Evolutionary conservation across 2,797 vertebrate genomes (phyloP), one percentile per base, ranked within the genome.

Genomic region (Rhadinocentrus ornatus): DNA sequence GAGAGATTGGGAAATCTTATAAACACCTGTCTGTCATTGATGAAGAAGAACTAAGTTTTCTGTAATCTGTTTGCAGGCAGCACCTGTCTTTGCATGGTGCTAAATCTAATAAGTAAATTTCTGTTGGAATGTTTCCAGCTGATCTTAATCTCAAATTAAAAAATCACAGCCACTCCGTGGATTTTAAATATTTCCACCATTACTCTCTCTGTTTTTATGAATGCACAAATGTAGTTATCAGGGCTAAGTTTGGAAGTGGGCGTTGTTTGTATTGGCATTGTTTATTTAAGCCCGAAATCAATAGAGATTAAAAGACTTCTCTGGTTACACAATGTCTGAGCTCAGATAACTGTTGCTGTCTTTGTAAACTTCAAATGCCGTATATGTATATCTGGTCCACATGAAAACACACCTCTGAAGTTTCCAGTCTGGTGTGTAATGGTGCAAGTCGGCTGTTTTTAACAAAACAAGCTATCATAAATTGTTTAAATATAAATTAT

Each of bases 221-320:
- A 12, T 11, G 2, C 4, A 29, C 16, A 15, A 22, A 9, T 61
- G 0, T 48, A 15, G 37, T 64, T 22, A 61, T 55, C 20, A 12
- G 54, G 9, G 37, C 13, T 66, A 6, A 3, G 50, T 61, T 60
- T 61, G 41, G 24, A 20, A 0, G 18, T 12, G 13, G 5, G 1
- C 8, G 39, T 32, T 86, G 53, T 86, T 85, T 88, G 76, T 54
- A 83, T 80, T 63, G 15, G 46, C 63, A 27, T 71, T 85, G 52
- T 84, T 82, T 76, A 73, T 82, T 68, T 69, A 62, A 48, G 37
- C 22, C 34, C 78, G 2, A 55, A 63, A 85, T 91, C 84, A 77
- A 86, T 88, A 82, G 9, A 74, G 62, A 67, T 73, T 79, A 86
- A 79, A 16, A 29, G 11, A 6, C 46, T 60, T 61, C 2, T 18